Base-by-base conservation (phyloP, 2,113 vertebrate genomes). In the Oryzias celebensis region DNA sequence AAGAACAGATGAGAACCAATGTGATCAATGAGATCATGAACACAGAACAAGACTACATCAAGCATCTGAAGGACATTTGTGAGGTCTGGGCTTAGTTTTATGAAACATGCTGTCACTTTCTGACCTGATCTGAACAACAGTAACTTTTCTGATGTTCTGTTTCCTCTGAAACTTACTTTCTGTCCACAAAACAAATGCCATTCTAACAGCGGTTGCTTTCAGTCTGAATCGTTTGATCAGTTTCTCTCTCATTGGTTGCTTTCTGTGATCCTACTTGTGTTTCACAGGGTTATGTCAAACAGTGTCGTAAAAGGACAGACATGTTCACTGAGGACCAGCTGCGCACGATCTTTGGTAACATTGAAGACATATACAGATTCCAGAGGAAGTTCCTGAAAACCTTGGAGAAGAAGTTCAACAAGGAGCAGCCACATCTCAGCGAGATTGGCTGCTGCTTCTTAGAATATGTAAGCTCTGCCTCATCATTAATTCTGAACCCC, bases 1-100 rank as follows among this genome's bases (percentile, higher is more conserved):
- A 95, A 79, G 95, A 98, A 65, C 96, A 96, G 77, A 99, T 98
- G 96, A 94, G 96, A 67, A 94, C 95, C 78, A 98, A 98, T 0
- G 96, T 99, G 71, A 96, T 97, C 85, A 96, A 95, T 1, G 96
- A 98, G 88, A 98, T 99, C 85, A 94, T 99, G 86, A 95, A 93
- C 90, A 99, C 95, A 0, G 97, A 98, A 85, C 91, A 93, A 31
- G 96, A 97, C 88, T 98, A 99, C 89, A 98, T 98, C 89, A 97
- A 97, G 82, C 96, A 98, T 67, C 91, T 98, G 72, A 95, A 96
- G n/a, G 96, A 99, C 88, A 98, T 98, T 66, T 98, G 96, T 77
- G 95, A 98, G 95, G 96, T 98, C 80, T 89, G 88, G 17, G 46
- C 57, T 0, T n/a, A 47, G 23, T n/a, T 22, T 47, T 31, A n/a